These are phyloP conservation scores for Xenopus petersii DNA, from an alignment of 2,797 vertebrate species.

Conservation along the genomic window DNA sequence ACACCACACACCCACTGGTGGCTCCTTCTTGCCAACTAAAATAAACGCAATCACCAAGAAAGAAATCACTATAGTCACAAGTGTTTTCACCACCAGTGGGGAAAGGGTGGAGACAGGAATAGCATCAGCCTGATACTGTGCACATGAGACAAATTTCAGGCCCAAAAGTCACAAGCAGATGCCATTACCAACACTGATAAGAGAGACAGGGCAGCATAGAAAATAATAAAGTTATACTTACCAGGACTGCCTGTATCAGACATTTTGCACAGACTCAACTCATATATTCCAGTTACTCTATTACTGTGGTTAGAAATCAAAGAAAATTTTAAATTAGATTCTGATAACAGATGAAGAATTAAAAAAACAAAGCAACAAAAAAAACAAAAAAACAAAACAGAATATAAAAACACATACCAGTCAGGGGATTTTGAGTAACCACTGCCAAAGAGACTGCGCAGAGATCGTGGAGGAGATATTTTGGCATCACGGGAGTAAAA, in stretches of 20 bases:
- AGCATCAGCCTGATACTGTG: too few relatives aligned
- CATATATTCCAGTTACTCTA: slow-evolving; percentile 93
- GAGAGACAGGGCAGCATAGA: too few relatives aligned
- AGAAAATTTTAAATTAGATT: not conserved
- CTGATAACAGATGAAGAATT: fast-evolving
- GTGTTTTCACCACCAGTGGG: too few relatives aligned
- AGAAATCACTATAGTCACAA: too few relatives aligned
- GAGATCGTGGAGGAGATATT: slow-evolving; percentile 90
- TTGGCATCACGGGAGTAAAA: slow-evolving; percentile 96
- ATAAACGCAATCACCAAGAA: too few relatives aligned
- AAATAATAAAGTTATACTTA: slow-evolving; percentile 57
- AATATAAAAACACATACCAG: slow-evolving; percentile 69
- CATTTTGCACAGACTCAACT: slow-evolving; percentile 96
- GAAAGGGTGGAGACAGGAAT: too few relatives aligned
- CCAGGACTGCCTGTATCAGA: slow-evolving; percentile 95
- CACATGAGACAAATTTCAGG: too few relatives aligned
- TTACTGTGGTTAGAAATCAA: slow-evolving; percentile 72
- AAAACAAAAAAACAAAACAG: not conserved
- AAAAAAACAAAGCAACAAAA: not conserved
- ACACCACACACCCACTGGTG: too few relatives aligned
- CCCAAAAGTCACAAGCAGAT: too few relatives aligned
- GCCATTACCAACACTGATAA: too few relatives aligned
- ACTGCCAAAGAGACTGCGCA: slow-evolving; percentile 92
- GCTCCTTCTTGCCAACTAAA: too few relatives aligned
- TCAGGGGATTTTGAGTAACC: slow-evolving; percentile 93